Evolutionary conservation across 2,797 vertebrate species (phyloP).

Genomic region (Melopsittacus undulatus): DNA sequence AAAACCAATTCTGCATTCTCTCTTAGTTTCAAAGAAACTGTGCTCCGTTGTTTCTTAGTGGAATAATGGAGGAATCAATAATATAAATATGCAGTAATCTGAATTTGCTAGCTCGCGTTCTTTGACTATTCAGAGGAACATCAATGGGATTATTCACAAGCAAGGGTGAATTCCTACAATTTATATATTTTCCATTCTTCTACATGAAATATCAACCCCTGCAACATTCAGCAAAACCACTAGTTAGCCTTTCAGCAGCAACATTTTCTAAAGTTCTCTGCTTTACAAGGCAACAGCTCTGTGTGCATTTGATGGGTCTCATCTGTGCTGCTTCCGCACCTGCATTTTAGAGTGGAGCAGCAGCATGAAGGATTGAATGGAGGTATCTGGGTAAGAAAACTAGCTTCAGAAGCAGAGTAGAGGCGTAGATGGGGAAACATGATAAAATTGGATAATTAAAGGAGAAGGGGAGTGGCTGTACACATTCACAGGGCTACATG

Average conservation of each 20-base stretch:
- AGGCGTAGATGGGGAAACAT: background rate
- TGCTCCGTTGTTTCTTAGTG: background rate
- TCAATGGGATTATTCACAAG: slow-evolving; percentile 40
- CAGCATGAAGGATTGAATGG: background rate
- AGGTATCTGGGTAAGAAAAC: background rate
- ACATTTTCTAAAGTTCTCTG: background rate
- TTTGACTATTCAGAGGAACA: slow-evolving; percentile 30
- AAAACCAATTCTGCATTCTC: slow-evolving; percentile 50
- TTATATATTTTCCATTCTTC: background rate
- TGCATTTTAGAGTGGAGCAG: background rate
- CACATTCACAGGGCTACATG: background rate
- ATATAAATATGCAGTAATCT: slow-evolving; percentile 40
- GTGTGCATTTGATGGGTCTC: background rate
- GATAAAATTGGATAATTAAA: slow-evolving; percentile 47
- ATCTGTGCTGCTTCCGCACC: background rate
- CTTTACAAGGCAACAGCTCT: background rate
- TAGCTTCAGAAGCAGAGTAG: slow-evolving; percentile 5
- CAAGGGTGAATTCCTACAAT: background rate
- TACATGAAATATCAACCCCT: background rate
- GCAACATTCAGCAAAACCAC: background rate
- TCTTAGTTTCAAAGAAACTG: slow-evolving; percentile 25
- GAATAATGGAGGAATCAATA: slow-evolving; percentile 44
- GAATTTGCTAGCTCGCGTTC: background rate
- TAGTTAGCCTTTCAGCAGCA: background rate
- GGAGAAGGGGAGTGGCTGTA: slow-evolving; percentile 31